Evolutionary conservation across 2,888 invertebrate species (phyloP).

Genomic region (Caenorhabditis sinica): DNA sequence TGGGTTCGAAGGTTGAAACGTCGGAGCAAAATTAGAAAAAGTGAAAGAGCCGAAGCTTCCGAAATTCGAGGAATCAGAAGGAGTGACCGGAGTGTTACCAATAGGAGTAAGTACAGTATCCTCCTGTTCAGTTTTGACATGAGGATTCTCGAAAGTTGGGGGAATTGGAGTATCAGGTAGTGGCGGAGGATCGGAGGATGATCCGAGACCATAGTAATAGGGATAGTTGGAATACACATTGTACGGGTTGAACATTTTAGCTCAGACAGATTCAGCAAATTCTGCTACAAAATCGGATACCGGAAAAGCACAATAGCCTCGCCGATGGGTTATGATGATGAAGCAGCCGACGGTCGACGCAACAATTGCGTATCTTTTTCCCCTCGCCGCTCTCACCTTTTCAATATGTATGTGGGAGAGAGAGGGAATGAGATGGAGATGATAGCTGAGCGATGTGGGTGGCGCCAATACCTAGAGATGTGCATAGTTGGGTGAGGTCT

Average conservation of each 20-base stretch:
- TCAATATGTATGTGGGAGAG: conserved; percentile 38
- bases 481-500: too few relatives aligned
- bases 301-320: background rate
- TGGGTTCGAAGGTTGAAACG: conserved; percentile 6
- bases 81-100: background rate
- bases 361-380: background rate
- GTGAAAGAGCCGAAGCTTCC: background rate
- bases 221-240: conserved; percentile 15
- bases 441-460: conserved; percentile 31
- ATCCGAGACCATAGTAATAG: conserved; percentile 14
- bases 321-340: too few relatives aligned
- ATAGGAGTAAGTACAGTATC: background rate
- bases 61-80: background rate
- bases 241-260: conserved; percentile 37
- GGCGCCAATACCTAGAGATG: conserved; percentile 3
- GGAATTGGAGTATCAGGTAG: background rate
- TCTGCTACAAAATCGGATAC: background rate
- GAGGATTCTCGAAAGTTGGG: too few relatives aligned
- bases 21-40: background rate
- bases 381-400: conserved; percentile 1
- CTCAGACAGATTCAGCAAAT: background rate
- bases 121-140: background rate
- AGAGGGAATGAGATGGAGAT: conserved; percentile 14
- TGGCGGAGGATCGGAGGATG: background rate
- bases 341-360: background rate